Percentiles rank a stretch among this genome's conserved stretches.
Evolutionary conservation across 2,113 vertebrate genomes (phyloP).

Genomic region (Corydoras sp.): DNA sequence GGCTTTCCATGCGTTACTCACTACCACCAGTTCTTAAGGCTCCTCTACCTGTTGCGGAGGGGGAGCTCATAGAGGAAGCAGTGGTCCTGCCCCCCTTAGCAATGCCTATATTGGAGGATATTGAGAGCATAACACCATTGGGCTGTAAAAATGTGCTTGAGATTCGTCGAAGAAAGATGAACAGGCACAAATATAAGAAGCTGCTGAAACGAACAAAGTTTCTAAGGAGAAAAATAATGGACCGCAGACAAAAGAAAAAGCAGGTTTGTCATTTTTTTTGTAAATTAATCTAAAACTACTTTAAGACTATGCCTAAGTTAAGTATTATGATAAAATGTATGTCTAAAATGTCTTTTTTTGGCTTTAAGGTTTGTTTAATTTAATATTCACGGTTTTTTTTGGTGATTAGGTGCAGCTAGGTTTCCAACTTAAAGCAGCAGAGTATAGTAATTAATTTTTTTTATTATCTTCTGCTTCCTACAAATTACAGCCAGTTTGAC

Average conservation of each 20-base stretch:
- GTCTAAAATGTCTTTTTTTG: too few relatives aligned
- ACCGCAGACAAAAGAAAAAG: constrained; percentile 70
- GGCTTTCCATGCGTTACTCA: constrained; percentile 76
- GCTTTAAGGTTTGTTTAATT: too few relatives aligned
- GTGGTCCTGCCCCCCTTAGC: constrained; percentile 54
- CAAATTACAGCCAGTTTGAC: too few relatives aligned
- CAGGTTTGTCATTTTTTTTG: constrained; percentile 53
- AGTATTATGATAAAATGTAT: too few relatives aligned
- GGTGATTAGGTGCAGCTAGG: too few relatives aligned
- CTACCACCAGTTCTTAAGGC: constrained; percentile 65
- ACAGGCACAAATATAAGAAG: constrained; percentile 87
- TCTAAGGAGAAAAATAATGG: constrained; percentile 65
- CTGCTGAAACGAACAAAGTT: constrained; percentile 80
- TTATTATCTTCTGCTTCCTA: too few relatives aligned
- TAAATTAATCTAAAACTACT: not conserved
- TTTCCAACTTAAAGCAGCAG: too few relatives aligned
- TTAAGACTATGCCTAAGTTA: not conserved
- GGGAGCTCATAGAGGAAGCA: constrained; percentile 44
- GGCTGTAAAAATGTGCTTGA: constrained; percentile 81
- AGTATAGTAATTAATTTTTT: too few relatives aligned
- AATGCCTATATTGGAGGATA: constrained; percentile 40
- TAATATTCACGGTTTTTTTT: too few relatives aligned
- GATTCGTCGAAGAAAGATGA: constrained; percentile 88
- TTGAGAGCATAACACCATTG: constrained; percentile 44
- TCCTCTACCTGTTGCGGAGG: constrained; percentile 45